Evolutionary conservation across 2,797 vertebrate genomes (phyloP).

Genomic region (Scolopax bukidnonensis): DNA sequence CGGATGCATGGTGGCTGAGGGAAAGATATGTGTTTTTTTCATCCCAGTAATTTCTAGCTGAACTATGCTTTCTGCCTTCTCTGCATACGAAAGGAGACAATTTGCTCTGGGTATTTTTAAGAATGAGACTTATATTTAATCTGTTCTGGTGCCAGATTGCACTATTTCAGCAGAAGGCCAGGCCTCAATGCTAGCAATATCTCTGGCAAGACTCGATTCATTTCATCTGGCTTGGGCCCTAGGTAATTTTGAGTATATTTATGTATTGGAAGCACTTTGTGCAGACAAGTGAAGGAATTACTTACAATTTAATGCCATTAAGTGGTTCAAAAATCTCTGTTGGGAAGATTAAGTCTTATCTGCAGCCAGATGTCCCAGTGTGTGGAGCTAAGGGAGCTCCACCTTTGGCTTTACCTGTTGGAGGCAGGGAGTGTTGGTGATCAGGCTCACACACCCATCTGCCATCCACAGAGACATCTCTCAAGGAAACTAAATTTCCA

Average conservation of each 20-base stretch:
- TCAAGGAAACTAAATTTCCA: neutral
- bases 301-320: slow-evolving; percentile 30
- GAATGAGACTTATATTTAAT: slow-evolving; percentile 47
- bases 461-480: neutral
- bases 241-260: slow-evolving; percentile 46
- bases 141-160: slow-evolving; percentile 28
- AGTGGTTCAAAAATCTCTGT: neutral
- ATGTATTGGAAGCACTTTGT: neutral
- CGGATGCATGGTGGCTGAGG: neutral
- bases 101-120: slow-evolving; percentile 58
- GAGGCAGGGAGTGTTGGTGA: neutral
- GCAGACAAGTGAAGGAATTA: slow-evolving; percentile 24
- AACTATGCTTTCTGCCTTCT: slow-evolving; percentile 17
- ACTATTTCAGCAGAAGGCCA: slow-evolving; percentile 35
- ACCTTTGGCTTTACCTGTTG: neutral
- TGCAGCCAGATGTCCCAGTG: neutral
- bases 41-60: neutral
- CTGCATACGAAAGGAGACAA: neutral
- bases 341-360: slow-evolving; percentile 3
- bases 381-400: neutral
- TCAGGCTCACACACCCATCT: neutral
- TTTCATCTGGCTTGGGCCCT: slow-evolving; percentile 34
- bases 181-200: slow-evolving; percentile 5
- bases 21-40: neutral
- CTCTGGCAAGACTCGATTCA: slow-evolving; percentile 48